A percentile compares a stretch with the other conserved stretches of the same genome.
Conservation (phyloP, 2,888 invertebrate genomes). For the Callosobruchus maculatus region DNA sequence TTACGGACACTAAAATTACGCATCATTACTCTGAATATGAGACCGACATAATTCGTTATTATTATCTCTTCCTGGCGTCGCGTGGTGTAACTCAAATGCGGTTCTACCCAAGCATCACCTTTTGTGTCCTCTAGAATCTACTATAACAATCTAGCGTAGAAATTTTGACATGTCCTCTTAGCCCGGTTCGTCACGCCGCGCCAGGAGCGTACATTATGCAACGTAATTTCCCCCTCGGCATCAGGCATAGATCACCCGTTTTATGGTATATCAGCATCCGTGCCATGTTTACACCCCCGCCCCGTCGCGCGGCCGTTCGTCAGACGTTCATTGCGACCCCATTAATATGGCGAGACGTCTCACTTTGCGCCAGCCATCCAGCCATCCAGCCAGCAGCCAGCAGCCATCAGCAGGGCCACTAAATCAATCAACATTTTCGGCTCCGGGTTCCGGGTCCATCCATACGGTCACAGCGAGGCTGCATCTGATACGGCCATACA, state of each 20-base stretch:
- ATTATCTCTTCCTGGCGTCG: too few relatives aligned
- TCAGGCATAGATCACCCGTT: not conserved
- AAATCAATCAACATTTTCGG: not conserved
- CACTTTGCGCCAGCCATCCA: not conserved
- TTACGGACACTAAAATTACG: too few relatives aligned
- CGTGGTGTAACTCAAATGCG: too few relatives aligned
- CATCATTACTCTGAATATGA: too few relatives aligned
- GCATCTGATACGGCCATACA: not conserved
- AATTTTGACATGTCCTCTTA: not conserved
- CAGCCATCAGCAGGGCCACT: not conserved
- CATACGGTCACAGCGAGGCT: not conserved
- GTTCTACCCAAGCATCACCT: too few relatives aligned
- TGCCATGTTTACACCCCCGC: not conserved
- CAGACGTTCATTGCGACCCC: not conserved
- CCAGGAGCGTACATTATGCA: not conserved
- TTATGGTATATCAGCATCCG: not conserved
- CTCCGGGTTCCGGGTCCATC: not conserved
- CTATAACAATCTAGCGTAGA: not conserved
- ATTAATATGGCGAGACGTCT: not conserved
- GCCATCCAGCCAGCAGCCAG: too few relatives aligned
- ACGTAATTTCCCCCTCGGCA: not conserved
- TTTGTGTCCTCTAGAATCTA: too few relatives aligned
- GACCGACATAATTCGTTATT: too few relatives aligned
- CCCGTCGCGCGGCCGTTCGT: not conserved
- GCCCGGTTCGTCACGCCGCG: not conserved